Base-by-base conservation (phyloP, 1,140 invertebrate genomes). In the Aplysia californica region DNA sequence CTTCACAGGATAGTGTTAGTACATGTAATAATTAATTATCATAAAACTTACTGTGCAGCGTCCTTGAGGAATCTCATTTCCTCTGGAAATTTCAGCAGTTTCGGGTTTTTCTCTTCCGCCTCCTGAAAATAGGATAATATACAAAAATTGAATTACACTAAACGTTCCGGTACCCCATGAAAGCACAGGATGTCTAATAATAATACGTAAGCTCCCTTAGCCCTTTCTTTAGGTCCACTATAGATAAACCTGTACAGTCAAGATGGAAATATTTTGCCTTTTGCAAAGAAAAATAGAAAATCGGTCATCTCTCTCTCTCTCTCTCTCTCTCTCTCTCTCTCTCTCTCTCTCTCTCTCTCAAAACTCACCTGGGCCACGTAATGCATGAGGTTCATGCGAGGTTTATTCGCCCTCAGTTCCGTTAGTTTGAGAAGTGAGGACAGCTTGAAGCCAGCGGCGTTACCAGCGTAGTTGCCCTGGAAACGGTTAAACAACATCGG, bases 381-480 rank as follows among this genome's bases (percentile, higher is more conserved):
- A 90, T 99, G 97, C 82, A 99, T 95, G 5, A 99, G 92, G 91
- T 97, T 98, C 94, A 99, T 97, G 71, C 96, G 95, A 0, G 97
- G 97, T 87, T 98, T 98, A 88, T 99, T 99, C 0, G 97, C 96
- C 64, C 97, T 92, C 69, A 98, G 98, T 87, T 99, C 97, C 0
- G 96, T 95, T 41, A 99, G 91, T 89, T 99, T 99, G 85, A 98
- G 95, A 33, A 99, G 91, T 0, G 97, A 98, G 18, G 95, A 94
- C 20, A 99, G 91, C 89, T 97, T 97, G 10, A 99, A 96, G 6
- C 97, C 97, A 18, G 96, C 97, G 1, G 97, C 97, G 88, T 98
- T 96, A n/a, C 97, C 97, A 23, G 97, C 97, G 90, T 98, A 98
- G 3, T 97, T 97, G 76, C 97, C 97, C 95, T 96, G 83, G 21